Base-by-base conservation (phyloP, 2,888 invertebrate genomes). In the Lottia scabra region DNA sequence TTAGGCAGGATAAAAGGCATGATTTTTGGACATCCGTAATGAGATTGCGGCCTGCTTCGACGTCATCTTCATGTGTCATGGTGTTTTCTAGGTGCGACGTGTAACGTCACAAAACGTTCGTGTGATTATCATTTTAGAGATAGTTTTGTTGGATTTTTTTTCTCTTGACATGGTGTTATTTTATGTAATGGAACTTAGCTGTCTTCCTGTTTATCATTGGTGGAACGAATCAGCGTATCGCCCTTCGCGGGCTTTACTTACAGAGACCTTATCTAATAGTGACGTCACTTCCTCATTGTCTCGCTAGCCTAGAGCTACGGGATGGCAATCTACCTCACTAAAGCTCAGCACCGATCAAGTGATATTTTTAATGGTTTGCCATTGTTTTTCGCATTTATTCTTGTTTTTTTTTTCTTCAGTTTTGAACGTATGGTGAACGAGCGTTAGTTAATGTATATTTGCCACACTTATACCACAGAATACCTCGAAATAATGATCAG, bases 201-300 rank as follows among this genome's bases (percentile, higher is more conserved):
- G 56, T 56, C 56, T 56, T 56, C 56, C 56, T 56, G 56, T 56
- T 56, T 38, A 56, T 19, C 56, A 56, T 56, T 56, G 56, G n/a
- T 56, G 56, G 56, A 56, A 56, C 56, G 56, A 56, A 56, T 23
- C 56, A 56, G 56, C 56, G 56, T 19, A 56, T n/a, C n/a, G 56
- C 12, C 23, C 56, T 56, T 56, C 56, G n/a, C 23, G 56, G 23
- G 56, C 23, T 56, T 56, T 19, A 56, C 56, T 19, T 38, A 38
- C 38, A 38, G 38, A 23, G 56, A 23, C n/a, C 56, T n/a, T 56
- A n/a, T 10, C 23, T 56, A 19, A 56, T 23, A 56, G 56, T 56
- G 56, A n/a, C 56, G 56, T 56, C 56, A 56, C 56, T 56, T 56
- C 56, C 56, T 56, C 56, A 56, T 56, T 56, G 56, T 56, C 56